Base-by-base conservation (phyloP, 2,888 invertebrate genomes). In the Galerucella calmariensis region DNA sequence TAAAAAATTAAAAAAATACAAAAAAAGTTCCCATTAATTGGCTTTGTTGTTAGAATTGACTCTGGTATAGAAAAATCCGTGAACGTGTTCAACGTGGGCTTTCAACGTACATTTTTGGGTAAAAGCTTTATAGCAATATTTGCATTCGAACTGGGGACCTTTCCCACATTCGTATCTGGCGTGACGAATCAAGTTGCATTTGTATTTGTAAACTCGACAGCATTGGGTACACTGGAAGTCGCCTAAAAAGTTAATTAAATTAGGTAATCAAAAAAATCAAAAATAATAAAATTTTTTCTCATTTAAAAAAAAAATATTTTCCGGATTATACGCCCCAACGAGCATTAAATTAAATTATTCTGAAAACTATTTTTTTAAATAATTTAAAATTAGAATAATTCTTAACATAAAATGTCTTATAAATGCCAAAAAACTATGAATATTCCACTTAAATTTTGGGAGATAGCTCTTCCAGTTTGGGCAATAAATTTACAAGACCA, bases 141-240 rank as follows among this genome's bases (percentile, higher is more conserved):
- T 79, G 69, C 84, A 84, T 46, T 77, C 76, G 69, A 84, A 83
- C 67, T 82, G 83, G 2, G 83, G 82, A 8, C 81, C 80, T 27
- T 80, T 81, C 20, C 82, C 83, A 73, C 84, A 94, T 86, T 94
- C 94, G 84, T 92, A 92, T 82, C 91, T 92, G 79, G 92, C 89
- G 84, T 94, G 94, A 74, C 94, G 80, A 0, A 79, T 61, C 11
- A 82, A 66, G 68, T 81, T 81, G 76, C 79, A 79, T 72, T 82
- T 82, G 74, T 82, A 80, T 65, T 82, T 82, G 79, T 83, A 83
- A 24, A 72, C 74, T 76, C 82, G 82, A 51, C 71, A 61, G 68
- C 83, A 83, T 58, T 78, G 79, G 6, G 66, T 51, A 63, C 83
- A 83, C 16, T 65, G 74, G 44, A 72, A 72, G 4, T 72, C 61